These are phyloP conservation scores for Acanthochromis polyacanthus DNA, from an alignment of 2,113 vertebrate genomes.

Conservation along the genomic window DNA sequence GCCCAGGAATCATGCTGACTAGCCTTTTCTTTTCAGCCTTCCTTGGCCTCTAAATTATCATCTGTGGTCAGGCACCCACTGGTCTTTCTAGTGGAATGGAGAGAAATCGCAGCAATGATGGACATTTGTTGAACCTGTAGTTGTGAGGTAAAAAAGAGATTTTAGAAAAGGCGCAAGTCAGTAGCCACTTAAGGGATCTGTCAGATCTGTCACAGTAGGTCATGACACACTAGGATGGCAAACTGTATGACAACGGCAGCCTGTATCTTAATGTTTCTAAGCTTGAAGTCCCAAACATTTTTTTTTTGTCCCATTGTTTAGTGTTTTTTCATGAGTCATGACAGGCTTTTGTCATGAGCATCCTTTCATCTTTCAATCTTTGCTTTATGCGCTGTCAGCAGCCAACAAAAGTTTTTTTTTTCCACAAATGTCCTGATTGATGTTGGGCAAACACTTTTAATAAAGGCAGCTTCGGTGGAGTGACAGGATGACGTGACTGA, in stretches of 20 bases:
- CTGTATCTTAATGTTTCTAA: conserved; percentile 53
- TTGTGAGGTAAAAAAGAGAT: conserved; percentile 28
- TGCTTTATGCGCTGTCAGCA: conserved; percentile 54
- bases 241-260: conserved; percentile 50
- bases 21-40: conserved; percentile 25
- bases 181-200: conserved; percentile 41
- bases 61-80: conserved; percentile 31
- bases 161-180: conserved; percentile 12
- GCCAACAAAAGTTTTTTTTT: conserved; percentile 55
- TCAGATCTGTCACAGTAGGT: conserved; percentile 36
- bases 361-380: conserved; percentile 67
- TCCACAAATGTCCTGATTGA: conserved; percentile 65
- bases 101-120: conserved; percentile 37
- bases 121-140: conserved; percentile 57
- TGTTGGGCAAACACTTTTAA: conserved; percentile 59
- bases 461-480: conserved; percentile 56
- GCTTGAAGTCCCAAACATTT: conserved; percentile 45
- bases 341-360: conserved; percentile 57
- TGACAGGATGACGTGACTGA: conserved; percentile 61
- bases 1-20: conserved; percentile 38
- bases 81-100: conserved; percentile 25
- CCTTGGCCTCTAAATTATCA: background rate
- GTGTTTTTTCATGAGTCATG: conserved; percentile 61
- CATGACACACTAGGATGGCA: conserved; percentile 40
- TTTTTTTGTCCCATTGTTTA: conserved; percentile 51